phyloP scores from a whole-genome alignment of 2,888 invertebrate species.

The Tyria jacobaeae region DNA sequence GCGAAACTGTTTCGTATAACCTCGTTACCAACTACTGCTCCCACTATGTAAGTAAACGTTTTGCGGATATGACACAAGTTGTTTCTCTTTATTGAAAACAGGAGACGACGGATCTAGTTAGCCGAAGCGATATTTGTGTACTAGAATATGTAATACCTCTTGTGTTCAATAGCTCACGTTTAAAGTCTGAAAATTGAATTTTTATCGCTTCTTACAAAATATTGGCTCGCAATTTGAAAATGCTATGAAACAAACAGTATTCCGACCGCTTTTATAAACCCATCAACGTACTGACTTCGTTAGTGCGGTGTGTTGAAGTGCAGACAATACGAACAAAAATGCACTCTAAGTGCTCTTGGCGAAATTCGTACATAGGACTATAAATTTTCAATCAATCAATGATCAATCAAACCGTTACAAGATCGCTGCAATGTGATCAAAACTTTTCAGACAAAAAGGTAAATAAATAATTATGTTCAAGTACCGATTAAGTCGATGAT shows the following conservation, averaged over 20 bases:
- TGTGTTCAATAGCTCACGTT: constrained; percentile 33
- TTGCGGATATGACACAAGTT: constrained; percentile 73
- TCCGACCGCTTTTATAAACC: neutral
- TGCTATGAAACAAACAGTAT: neutral
- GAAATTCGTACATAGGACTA: no score
- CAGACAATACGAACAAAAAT: neutral
- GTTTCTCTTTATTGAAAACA: constrained; percentile 79
- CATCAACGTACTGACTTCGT: neutral
- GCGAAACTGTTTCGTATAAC: constrained; percentile 79
- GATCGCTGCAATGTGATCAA: neutral
- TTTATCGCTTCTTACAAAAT: constrained; percentile 32
- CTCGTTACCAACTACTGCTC: constrained; percentile 77
- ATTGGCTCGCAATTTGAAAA: neutral
- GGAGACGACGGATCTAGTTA: constrained; percentile 52
- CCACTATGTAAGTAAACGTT: constrained; percentile 75
- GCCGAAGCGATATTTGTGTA: constrained; percentile 45
- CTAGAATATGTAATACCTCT: constrained; percentile 51
- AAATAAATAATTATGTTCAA: neutral
- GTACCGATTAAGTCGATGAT: no score
- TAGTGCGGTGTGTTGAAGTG: neutral
- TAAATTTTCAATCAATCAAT: neutral
- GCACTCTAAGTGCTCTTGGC: no score
- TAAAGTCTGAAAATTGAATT: constrained; percentile 39
- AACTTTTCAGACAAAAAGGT: neutral
- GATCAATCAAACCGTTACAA: neutral